Evolutionary conservation across 2,113 vertebrate genomes (phyloP).

Genomic region (Chloropsis hardwickii): DNA sequence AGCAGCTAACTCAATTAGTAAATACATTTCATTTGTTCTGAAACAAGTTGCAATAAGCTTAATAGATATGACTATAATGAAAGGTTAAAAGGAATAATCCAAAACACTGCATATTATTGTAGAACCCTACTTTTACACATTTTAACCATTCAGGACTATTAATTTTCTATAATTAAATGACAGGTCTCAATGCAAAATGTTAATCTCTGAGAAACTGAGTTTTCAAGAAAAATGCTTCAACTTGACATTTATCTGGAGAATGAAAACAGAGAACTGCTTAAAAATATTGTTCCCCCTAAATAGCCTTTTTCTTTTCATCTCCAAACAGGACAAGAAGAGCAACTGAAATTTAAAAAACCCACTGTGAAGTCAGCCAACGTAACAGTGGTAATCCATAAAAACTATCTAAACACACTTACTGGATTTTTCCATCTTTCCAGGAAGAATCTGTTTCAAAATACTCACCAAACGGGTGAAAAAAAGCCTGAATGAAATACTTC

Average conservation of each 20-base stretch:
- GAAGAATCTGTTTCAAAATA: neutral
- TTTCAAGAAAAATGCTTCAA: neutral
- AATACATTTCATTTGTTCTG: neutral
- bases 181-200: neutral
- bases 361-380: neutral
- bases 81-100: neutral
- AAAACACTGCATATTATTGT: neutral
- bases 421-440: neutral
- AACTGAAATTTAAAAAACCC: neutral
- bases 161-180: constrained; percentile 14
- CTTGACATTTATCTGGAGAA: neutral
- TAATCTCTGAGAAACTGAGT: neutral
- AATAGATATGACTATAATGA: neutral
- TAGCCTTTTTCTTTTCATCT: neutral
- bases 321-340: neutral
- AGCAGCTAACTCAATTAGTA: neutral
- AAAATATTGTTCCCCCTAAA: neutral
- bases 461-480: neutral
- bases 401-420: neutral
- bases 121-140: neutral
- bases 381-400: neutral
- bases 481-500: neutral
- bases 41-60: neutral
- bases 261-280: neutral
- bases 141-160: neutral